Evolutionary conservation across 1,140 invertebrate species (phyloP).

Genomic region (Drosophila biarmipes): DNA sequence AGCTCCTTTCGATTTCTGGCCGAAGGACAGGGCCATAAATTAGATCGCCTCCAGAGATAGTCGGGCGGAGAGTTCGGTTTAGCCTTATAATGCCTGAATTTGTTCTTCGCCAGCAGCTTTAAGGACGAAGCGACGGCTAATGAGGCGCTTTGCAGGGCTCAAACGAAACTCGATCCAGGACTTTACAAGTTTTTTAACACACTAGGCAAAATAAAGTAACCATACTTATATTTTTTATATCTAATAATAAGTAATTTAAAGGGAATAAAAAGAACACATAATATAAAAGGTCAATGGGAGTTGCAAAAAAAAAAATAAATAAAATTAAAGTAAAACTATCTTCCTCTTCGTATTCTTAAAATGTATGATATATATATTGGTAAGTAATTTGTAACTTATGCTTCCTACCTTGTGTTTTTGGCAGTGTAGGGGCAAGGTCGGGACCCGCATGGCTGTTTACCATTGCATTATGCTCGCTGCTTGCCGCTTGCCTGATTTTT

Average conservation of each 20-base stretch:
- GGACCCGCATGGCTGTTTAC: conserved; percentile 25
- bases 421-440: neutral
- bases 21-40: conserved; percentile 57
- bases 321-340: too few relatives aligned
- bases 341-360: too few relatives aligned
- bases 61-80: conserved; percentile 3
- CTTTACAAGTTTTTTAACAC: neutral
- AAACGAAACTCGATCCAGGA: conserved; percentile 6
- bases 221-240: too few relatives aligned
- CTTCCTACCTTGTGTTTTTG: neutral
- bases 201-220: neutral
- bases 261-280: too few relatives aligned
- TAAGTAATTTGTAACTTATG: neutral
- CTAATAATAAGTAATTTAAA: too few relatives aligned
- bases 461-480: conserved; percentile 58
- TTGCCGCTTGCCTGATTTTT: conserved; percentile 72
- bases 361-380: too few relatives aligned
- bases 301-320: too few relatives aligned
- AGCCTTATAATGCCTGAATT: conserved; percentile 19
- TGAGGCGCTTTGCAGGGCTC: conserved; percentile 36
- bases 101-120: conserved; percentile 24
- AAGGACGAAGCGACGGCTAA: conserved; percentile 53
- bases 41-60: conserved; percentile 46
- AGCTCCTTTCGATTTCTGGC: conserved; percentile 28
- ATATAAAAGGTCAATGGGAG: too few relatives aligned